Base-by-base conservation (phyloP, 2,888 invertebrate species). In the Quadroppia sp. region DNA sequence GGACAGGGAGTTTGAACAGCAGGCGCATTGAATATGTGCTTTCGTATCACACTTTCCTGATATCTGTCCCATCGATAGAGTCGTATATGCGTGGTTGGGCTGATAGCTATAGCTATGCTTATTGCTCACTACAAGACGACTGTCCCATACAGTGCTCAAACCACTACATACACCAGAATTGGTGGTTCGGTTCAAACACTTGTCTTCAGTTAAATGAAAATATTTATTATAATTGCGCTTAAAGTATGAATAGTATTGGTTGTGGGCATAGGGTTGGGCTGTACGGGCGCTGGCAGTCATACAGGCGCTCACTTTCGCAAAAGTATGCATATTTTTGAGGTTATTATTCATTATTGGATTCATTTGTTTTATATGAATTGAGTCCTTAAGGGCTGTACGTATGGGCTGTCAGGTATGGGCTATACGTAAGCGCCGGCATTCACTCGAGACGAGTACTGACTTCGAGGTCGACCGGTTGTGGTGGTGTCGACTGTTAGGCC, bases 1-100 rank as follows among this genome's bases (percentile, higher is more conserved):
- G 13, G 71, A 71, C n/a, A 74, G 53, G 13, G 50, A 53, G 36
- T 74, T 53, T 20, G 53, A 40, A 71, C 74, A 74, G 71, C 74
- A 74, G 32, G 74, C 74, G 56, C 74, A 74, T 32, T 70, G 56
- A 71, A 36, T 56, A 59, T 15, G 56, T 28, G 71, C 56, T 11
- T 73, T 73, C n/a, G 70, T 11, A 1, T 64, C 61, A 20, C 69
- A 69, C 25, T 69, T 69, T 13, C 25, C 42, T 23, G 69, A 40
- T 15, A 69, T 45, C 23, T 45, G 28, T 25, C 69, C 69, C 69
- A 69, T 69, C 0, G 42, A 2, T 67, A 67, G 23, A 28, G 69
- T 20, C 1, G 69, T 45, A 69, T 45, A 69, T 23, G 40, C 42
- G 23, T 45, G 69, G 45, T 6, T 67, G 11, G 53, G 11, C 9